Evolutionary conservation across 2,113 vertebrate genomes (phyloP), one percentile per base, ranked within the genome.

Genomic region (Pitta sordida): DNA sequence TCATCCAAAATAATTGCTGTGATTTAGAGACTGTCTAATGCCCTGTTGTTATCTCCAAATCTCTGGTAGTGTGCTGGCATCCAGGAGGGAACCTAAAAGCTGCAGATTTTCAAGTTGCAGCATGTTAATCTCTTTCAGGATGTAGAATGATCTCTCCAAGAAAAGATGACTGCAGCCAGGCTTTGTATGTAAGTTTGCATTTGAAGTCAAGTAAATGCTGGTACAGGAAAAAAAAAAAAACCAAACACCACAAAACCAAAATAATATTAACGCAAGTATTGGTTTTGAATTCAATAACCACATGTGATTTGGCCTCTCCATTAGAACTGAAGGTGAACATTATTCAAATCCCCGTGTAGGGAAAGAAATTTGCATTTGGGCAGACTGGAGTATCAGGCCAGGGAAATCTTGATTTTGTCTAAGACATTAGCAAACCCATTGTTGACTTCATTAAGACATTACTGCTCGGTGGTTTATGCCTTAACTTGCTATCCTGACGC

Each of bases 1-100:
- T 93, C 85, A 95, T 93, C 2, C 11, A 78, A 91, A 95, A 95
- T 95, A 96, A 96, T 86, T 94, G 71, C 82, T 88, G 82, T 91
- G 85, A 90, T 95, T 85, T 94, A 94, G 44, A 89, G 84, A 74
- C 64, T 80, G 67, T 65, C 85, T 94, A 78, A 95, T 94, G 91
- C 90, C 90, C 85, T 91, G 82, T 83, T 1, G 30, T 90, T 95
- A 89, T 84, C 84, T 86, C 84, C 86, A 79, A 49, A 93, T 93
- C 88, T 93, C 83, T 60, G 43, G 87, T 68, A 91, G 55, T 37
- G 29, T 53, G 52, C 32, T 83, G 87, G 89, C 90, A 95, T 70
- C 90, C 91, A 93, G 51, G 67, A 91, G 79, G 17, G 87, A 93
- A 83, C 85, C 90, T 83, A 90, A 96, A 92, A 96, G 90, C 90